phyloP scores from a whole-genome alignment of 2,113 vertebrate species.

The Istiophorus platypterus region DNA sequence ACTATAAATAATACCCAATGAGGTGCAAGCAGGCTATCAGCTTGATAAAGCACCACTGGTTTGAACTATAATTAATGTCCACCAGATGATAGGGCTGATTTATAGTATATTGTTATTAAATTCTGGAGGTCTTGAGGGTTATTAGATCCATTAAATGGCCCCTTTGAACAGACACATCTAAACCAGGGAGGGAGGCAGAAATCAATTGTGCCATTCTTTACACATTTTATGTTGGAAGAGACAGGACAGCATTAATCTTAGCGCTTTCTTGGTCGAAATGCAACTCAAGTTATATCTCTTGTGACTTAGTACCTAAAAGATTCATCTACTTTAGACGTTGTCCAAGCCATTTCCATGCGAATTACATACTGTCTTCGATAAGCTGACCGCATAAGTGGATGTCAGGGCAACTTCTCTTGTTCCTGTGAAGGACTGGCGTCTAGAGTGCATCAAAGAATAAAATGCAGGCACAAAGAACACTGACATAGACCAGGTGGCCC shows the following conservation, averaged over 20 bases:
- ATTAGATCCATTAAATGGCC: constrained; percentile 31
- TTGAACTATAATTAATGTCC: constrained; percentile 55
- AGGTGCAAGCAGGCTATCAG: constrained; percentile 49
- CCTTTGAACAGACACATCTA: not conserved
- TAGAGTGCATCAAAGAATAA: not conserved
- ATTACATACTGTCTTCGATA: not conserved
- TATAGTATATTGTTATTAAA: constrained; percentile 33
- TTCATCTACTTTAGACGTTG: not conserved
- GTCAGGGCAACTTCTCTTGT: not conserved
- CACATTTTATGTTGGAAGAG: not conserved
- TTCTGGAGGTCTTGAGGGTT: constrained; percentile 20
- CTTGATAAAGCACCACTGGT: constrained; percentile 64
- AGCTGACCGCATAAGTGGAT: not conserved
- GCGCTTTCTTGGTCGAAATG: constrained; percentile 12
- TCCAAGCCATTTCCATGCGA: not conserved
- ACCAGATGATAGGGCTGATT: constrained; percentile 9
- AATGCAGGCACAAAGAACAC: not conserved
- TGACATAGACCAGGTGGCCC: constrained; percentile 34
- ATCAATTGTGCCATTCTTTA: not conserved
- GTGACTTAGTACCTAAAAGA: not conserved
- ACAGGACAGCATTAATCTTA: constrained; percentile 4
- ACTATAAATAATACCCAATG: constrained; percentile 74
- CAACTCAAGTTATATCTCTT: not conserved
- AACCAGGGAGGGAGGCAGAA: not conserved
- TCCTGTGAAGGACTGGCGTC: not conserved